Evolutionary conservation across 1,140 invertebrate species (phyloP).

Genomic region (Scaptomyza pallida): DNA sequence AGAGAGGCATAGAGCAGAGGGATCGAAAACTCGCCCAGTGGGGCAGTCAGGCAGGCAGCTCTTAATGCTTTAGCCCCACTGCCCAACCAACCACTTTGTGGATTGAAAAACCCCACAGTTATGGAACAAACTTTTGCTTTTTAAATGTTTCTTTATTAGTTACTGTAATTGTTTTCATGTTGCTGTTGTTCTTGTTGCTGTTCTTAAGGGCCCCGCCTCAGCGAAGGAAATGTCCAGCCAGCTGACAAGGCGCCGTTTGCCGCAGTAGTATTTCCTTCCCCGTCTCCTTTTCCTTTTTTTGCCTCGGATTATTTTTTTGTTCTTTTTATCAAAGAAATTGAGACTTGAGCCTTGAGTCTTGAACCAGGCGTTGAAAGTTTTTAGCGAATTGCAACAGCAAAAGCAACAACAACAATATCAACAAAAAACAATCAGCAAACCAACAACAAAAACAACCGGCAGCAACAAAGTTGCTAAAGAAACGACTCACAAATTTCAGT

Average conservation of each 20-base stretch:
- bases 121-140: constrained; percentile 76
- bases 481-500: constrained; percentile 45
- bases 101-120: constrained; percentile 11
- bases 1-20: no score
- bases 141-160: constrained; percentile 83
- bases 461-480: constrained; percentile 38
- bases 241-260: constrained; percentile 32
- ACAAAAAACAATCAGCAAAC: constrained; percentile 46
- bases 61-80: background rate
- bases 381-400: constrained; percentile 64
- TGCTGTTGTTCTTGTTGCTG: constrained; percentile 47
- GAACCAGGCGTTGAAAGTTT: constrained; percentile 58
- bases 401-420: constrained; percentile 58
- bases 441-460: constrained; percentile 27
- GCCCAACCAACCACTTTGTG: background rate
- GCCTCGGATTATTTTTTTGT: constrained; percentile 28
- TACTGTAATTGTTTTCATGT: constrained; percentile 76
- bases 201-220: constrained; percentile 19
- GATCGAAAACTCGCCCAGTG: constrained; percentile 25
- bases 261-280: constrained; percentile 6
- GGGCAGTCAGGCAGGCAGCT: background rate
- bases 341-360: constrained; percentile 58
- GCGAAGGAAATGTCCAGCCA: constrained; percentile 40
- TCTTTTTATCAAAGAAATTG: constrained; percentile 70
- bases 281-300: background rate